phyloP scores from a whole-genome alignment of 2,113 vertebrate species.

The Suricata suricatta region DNA sequence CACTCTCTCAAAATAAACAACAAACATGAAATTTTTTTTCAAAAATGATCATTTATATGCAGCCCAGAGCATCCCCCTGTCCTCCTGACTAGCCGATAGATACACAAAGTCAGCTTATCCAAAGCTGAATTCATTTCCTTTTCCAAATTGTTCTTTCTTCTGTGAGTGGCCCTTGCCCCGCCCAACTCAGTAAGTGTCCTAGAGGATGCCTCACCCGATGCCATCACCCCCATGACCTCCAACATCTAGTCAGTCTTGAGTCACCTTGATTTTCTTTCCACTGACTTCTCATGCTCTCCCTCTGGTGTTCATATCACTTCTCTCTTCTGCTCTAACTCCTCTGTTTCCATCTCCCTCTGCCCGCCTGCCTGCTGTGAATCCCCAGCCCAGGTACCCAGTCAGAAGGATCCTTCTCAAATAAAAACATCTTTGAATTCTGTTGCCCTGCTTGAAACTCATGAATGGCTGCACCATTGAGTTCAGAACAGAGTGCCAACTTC shows the following conservation, averaged over 20 bases:
- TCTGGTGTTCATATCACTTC: neutral
- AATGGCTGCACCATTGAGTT: neutral
- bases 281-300: neutral
- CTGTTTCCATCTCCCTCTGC: neutral
- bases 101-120: neutral
- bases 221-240: neutral
- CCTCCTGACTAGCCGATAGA: neutral
- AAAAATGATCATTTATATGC: neutral
- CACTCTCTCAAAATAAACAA: too few relatives aligned
- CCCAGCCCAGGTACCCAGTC: too few relatives aligned
- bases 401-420: neutral
- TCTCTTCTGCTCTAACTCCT: neutral
- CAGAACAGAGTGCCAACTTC: neutral
- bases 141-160: neutral
- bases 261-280: neutral
- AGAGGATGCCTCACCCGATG: neutral
- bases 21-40: neutral
- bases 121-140: neutral
- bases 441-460: neutral
- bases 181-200: neutral
- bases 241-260: neutral
- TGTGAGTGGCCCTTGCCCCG: accelerated
- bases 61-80: neutral
- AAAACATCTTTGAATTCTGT: neutral
- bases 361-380: neutral